Evolutionary conservation across 2,888 invertebrate species (phyloP), one percentile per base, ranked within the genome.

Genomic region (Tenthredo livida): DNA sequence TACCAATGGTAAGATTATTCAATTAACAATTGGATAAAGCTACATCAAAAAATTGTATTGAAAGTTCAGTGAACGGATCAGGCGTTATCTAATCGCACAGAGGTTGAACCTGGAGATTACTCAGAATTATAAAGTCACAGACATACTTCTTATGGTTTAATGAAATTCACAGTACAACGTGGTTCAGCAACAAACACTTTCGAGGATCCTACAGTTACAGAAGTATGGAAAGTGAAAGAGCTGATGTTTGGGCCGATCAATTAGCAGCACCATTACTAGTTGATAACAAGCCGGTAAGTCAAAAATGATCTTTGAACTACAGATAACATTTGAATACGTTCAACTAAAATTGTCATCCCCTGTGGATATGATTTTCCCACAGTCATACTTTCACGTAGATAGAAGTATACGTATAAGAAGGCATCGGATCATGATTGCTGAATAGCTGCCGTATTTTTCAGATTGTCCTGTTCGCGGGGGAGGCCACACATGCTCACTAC

Each of bases 201-300:
- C 94, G 95, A 61, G 97, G 97, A 1, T 95, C 96, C 0, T 97
- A 97, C 92, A 94, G 95, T 0, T 96, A 94, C 90, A 94, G 95
- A 88, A 94, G 94, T 86, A 87, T 95, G 37, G 89, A 93, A 12
- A 92, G 94, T 0, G 94, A 95, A 9, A 88, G 92, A 33, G 89
- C 93, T 84, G 94, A 94, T 0, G 92, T 93, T 10, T 93, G 94
- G 12, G 93, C 95, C 5, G 89, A 90, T 0, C 93, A 94, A 86
- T 91, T 96, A 17, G 95, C 94, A 0, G 91, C 91, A 84, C 96
- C 96, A 0, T 89, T 96, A 0, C 85, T 89, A 0, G 94, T 94
- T 88, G 88, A 96, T 84, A 89, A 89, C 33, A 88, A 87, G 70
- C 86, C 80, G 4, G 80, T 80, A 29, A 80, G 61, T 43, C 33